A percentile compares a stretch with the other conserved stretches of the same genome.
Evolutionary conservation across 2,113 vertebrate species (phyloP).

Genomic region (Lasiurus borealis): DNA sequence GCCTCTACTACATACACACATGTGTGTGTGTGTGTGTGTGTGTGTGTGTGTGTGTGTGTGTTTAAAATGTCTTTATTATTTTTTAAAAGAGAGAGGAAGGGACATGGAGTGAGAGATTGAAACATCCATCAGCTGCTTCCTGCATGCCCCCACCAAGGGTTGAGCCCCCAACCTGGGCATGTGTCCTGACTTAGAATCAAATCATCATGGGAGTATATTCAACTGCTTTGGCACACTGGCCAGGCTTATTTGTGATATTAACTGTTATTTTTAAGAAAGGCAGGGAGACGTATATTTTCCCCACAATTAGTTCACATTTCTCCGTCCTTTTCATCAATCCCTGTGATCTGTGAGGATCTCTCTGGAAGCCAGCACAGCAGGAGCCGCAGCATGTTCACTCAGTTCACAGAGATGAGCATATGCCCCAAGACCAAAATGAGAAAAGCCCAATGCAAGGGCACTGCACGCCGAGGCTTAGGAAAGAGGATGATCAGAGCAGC

Average conservation of each 20-base stretch:
- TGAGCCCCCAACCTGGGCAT: no score
- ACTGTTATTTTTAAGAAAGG: conserved; percentile 65
- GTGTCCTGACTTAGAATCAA: no score
- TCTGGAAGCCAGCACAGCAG: background rate
- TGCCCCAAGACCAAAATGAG: background rate
- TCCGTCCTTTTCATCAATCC: conserved; percentile 66
- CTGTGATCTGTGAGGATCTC: conserved; percentile 20
- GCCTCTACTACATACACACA: no score
- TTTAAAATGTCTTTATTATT: no score
- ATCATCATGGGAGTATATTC: no score
- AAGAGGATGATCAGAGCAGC: background rate
- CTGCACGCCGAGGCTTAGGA: background rate
- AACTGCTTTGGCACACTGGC: no score
- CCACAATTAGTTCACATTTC: conserved; percentile 39
- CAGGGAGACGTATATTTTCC: conserved; percentile 55
- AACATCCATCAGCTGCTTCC: no score
- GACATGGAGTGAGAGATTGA: no score
- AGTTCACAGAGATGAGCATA: conserved; percentile 32
- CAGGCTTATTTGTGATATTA: conserved; percentile 49
- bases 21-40: no score
- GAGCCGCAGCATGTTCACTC: conserved; percentile 3
- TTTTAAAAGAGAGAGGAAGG: no score
- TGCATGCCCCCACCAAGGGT: no score
- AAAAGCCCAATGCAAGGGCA: conserved; percentile 11
- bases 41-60: no score